Evolutionary conservation across 2,888 invertebrate genomes (phyloP).

Genomic region (Rotaria macrura): DNA sequence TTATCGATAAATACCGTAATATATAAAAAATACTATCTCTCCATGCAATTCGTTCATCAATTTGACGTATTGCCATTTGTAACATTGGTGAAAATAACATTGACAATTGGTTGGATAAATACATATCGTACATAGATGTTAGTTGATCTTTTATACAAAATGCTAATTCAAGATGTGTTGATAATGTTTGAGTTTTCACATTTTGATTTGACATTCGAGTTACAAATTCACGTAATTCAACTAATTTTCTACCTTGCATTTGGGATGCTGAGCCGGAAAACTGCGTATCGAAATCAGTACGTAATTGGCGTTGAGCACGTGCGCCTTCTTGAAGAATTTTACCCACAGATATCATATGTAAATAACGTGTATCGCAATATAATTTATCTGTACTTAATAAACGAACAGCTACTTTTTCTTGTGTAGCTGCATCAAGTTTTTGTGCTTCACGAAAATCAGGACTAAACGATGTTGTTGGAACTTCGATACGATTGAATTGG

Average conservation of each 20-base stretch:
- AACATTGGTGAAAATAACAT: not conserved
- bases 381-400: not conserved
- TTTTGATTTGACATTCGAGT: not conserved
- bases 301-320: not conserved
- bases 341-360: not conserved
- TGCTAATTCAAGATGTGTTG: conserved; percentile 19
- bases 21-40: conserved; percentile 2
- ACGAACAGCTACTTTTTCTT: not conserved
- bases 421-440: not conserved
- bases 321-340: not conserved
- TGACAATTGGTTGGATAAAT: not conserved
- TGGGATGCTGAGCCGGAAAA: not conserved
- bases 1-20: not conserved
- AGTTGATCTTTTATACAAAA: not conserved
- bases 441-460: not conserved
- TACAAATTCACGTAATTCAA: not conserved
- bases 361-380: conserved; percentile 14
- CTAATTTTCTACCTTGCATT: not conserved
- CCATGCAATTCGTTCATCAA: not conserved
- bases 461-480: not conserved
- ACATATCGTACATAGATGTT: not conserved
- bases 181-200: not conserved
- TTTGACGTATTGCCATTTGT: not conserved
- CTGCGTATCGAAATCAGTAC: not conserved
- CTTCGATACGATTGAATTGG: conserved; percentile 17